phyloP scores from a whole-genome alignment of 1,140 invertebrate genomes.

The Drosophila repleta region DNA sequence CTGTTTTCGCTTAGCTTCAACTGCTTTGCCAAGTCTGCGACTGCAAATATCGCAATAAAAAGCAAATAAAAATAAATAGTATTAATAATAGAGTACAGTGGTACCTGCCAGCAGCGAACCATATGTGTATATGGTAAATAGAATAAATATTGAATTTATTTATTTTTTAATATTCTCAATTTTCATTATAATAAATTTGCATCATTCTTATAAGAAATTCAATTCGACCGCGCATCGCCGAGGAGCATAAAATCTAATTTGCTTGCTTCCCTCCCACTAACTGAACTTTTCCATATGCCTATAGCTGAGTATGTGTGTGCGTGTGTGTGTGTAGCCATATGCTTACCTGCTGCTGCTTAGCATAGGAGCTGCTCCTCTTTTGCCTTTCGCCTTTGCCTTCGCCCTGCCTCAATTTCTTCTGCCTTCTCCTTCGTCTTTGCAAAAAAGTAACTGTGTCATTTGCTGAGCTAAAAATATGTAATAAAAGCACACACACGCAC shows the following conservation, averaged over 20 bases:
- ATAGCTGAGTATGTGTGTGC: not conserved
- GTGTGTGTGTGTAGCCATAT: not conserved
- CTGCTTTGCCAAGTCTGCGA: not conserved
- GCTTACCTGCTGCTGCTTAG: not conserved
- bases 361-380: not conserved
- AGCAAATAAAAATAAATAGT: not conserved
- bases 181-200: too few species aligned
- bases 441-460: slow-evolving; percentile 66
- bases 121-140: too few species aligned
- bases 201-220: too few species aligned
- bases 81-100: too few species aligned
- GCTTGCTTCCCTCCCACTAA: not conserved
- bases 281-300: not conserved
- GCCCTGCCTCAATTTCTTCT: not conserved
- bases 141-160: too few species aligned
- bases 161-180: too few species aligned
- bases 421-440: slow-evolving; percentile 13
- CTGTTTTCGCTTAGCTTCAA: not conserved
- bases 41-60: not conserved
- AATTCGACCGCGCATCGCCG: too few species aligned
- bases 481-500: slow-evolving; percentile 5
- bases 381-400: too few species aligned
- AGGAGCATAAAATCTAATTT: slow-evolving; percentile 2
- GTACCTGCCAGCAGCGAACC: too few species aligned
- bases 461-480: slow-evolving; percentile 65